Percentiles rank a stretch among this genome's conserved stretches.
Evolutionary conservation across 1,140 invertebrate species (phyloP).

Genomic region (Scaptomyza pallida): DNA sequence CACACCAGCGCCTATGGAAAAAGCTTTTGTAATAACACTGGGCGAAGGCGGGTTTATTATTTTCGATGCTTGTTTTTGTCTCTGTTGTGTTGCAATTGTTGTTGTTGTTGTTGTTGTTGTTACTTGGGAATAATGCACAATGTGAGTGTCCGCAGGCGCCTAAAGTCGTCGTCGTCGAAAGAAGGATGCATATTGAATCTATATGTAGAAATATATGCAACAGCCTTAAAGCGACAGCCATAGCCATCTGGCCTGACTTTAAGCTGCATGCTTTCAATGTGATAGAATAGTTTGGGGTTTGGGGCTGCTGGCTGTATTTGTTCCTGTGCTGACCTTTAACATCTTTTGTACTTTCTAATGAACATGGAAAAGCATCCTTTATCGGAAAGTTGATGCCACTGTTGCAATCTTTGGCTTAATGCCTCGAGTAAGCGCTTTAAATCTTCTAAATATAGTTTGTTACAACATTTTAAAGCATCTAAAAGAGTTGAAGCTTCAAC

Average conservation of each 20-base stretch:
- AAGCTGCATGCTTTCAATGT: not conserved
- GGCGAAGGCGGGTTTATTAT: slow-evolving; percentile 36
- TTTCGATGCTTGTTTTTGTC: slow-evolving; percentile 30
- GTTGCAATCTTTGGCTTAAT: too few species aligned
- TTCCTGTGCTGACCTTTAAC: too few species aligned
- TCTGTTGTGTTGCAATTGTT: slow-evolving; percentile 24
- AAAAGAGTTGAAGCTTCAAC: too few species aligned
- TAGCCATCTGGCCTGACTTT: not conserved
- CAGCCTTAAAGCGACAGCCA: slow-evolving; percentile 28
- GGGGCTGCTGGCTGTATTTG: too few species aligned
- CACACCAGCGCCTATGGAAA: slow-evolving; percentile 18
- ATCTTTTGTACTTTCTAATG: too few species aligned
- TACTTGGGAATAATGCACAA: slow-evolving; percentile 17
- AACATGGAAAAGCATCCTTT: too few species aligned
- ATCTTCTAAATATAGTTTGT: too few species aligned
- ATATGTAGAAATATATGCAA: slow-evolving; percentile 7
- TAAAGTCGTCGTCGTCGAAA: not conserved
- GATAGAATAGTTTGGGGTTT: not conserved
- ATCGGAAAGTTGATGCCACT: too few species aligned
- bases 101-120: slow-evolving; percentile 16
- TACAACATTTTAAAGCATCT: too few species aligned
- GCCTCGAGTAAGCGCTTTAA: too few species aligned
- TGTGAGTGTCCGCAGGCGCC: not conserved
- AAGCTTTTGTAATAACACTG: slow-evolving; percentile 26
- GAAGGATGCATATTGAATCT: not conserved